Conservation (phyloP, 92 coral and sea anemone genomes). For the Diadumene lineata region DNA sequence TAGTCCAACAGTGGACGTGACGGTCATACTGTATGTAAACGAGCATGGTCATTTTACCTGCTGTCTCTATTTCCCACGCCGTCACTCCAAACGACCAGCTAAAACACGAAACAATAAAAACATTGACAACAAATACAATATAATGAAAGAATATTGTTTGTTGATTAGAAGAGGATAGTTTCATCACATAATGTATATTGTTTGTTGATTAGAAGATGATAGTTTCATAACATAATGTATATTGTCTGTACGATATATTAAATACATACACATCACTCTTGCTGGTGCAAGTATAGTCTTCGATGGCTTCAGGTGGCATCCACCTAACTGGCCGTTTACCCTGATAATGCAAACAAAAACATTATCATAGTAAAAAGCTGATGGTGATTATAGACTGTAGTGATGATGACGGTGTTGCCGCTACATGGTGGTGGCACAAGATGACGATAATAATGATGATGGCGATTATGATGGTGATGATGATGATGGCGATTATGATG, state of each 20-base stretch:
- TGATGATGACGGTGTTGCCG: too few species aligned
- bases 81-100: slow-evolving; percentile 57
- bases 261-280: slow-evolving; percentile 89
- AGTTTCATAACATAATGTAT: not conserved
- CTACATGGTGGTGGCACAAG: too few species aligned
- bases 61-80: slow-evolving; percentile 56
- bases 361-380: not conserved
- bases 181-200: not conserved
- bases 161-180: not conserved
- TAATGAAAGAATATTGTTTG: too few species aligned
- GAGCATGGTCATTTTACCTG: slow-evolving; percentile 21
- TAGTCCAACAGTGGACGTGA: not conserved
- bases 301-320: slow-evolving; percentile 90
- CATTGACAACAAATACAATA: too few species aligned
- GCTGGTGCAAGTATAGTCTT: slow-evolving; percentile 57
- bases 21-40: not conserved
- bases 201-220: not conserved
- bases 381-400: too few species aligned
- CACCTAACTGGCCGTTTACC: slow-evolving; percentile 84
- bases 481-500: too few species aligned
- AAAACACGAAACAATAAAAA: too few species aligned
- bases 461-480: too few species aligned
- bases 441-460: too few species aligned
- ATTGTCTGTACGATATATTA: too few species aligned
- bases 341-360: slow-evolving; percentile 22